Evolutionary conservation across 2,113 vertebrate species (phyloP).

Genomic region (Colaptes auratus): DNA sequence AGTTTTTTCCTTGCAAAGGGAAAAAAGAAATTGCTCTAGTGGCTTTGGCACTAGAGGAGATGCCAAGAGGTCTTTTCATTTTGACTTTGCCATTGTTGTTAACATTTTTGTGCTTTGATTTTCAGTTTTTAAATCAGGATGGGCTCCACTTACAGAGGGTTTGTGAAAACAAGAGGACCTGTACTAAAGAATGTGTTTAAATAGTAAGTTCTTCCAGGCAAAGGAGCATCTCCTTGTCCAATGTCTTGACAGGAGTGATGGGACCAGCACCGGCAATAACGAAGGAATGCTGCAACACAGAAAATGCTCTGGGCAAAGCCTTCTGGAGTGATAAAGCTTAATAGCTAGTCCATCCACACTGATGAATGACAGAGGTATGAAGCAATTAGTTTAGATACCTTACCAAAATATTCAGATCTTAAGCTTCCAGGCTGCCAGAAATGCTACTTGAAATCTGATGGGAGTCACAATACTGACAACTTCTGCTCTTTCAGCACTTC

Average conservation of each 20-base stretch:
- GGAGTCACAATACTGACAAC: neutral
- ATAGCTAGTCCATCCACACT: neutral
- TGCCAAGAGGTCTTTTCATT: neutral
- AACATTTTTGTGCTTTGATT: neutral
- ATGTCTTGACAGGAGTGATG: neutral
- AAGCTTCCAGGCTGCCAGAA: neutral
- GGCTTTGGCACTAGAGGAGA: neutral
- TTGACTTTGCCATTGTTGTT: neutral
- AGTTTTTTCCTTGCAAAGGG: neutral
- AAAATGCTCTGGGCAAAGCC: neutral
- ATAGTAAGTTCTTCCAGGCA: neutral
- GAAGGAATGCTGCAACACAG: neutral
- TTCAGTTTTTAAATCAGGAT: neutral
- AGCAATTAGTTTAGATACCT: neutral
- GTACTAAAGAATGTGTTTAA: fast-evolving
- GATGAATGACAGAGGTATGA: neutral
- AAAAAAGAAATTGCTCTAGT: neutral
- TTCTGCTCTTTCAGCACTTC: slow-evolving; percentile 28
- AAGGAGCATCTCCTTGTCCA: neutral
- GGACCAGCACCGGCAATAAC: neutral
- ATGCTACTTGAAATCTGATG: neutral
- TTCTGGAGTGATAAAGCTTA: neutral
- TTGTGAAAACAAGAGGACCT: neutral
- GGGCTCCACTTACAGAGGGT: neutral
- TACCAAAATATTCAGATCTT: neutral